A percentile compares a stretch with the other conserved stretches of the same genome.
Evolutionary conservation across 1,140 invertebrate genomes (phyloP).

Genomic region (Amyelois transitella): DNA sequence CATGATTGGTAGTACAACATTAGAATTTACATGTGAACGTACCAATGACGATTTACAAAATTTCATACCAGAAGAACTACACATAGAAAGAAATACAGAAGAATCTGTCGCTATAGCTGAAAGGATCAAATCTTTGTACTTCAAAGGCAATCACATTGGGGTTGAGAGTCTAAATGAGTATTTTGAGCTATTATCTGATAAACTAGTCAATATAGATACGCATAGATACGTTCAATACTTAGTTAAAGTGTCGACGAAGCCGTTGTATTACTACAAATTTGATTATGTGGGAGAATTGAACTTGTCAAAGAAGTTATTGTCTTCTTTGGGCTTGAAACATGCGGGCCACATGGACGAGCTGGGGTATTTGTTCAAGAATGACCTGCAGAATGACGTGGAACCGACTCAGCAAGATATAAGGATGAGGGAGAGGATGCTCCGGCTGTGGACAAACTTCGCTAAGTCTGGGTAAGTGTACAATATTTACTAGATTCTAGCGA

Average conservation of each 20-base stretch:
- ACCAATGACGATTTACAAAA: slow-evolving; percentile 47
- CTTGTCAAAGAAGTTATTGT: slow-evolving; percentile 29
- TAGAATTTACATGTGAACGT: slow-evolving; percentile 40
- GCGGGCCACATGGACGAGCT: slow-evolving; percentile 64
- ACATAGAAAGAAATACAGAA: slow-evolving; percentile 40
- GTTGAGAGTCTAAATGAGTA: slow-evolving; percentile 38
- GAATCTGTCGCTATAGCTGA: slow-evolving; percentile 45
- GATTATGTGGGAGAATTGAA: slow-evolving; percentile 64
- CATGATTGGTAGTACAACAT: slow-evolving; percentile 49
- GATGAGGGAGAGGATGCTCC: slow-evolving; percentile 59
- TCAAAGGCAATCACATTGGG: slow-evolving; percentile 36
- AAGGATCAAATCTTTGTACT: slow-evolving; percentile 53
- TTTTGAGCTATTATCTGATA: slow-evolving; percentile 53
- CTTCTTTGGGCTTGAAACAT: slow-evolving; percentile 24
- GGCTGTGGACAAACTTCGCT: slow-evolving; percentile 75
- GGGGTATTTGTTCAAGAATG: slow-evolving; percentile 61
- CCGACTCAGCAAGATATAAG: slow-evolving; percentile 38
- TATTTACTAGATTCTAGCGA: no score
- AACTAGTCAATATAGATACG: slow-evolving; percentile 42
- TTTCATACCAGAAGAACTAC: slow-evolving; percentile 49
- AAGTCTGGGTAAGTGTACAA: slow-evolving; percentile 64
- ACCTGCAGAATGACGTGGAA: slow-evolving; percentile 34
- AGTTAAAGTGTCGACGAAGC: slow-evolving; percentile 46
- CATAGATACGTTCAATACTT: slow-evolving; percentile 52
- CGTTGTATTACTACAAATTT: slow-evolving; percentile 68